These are phyloP conservation scores for Gobionotothen gibberifrons DNA, from an alignment of 2,797 vertebrate genomes.

Conservation along the genomic window DNA sequence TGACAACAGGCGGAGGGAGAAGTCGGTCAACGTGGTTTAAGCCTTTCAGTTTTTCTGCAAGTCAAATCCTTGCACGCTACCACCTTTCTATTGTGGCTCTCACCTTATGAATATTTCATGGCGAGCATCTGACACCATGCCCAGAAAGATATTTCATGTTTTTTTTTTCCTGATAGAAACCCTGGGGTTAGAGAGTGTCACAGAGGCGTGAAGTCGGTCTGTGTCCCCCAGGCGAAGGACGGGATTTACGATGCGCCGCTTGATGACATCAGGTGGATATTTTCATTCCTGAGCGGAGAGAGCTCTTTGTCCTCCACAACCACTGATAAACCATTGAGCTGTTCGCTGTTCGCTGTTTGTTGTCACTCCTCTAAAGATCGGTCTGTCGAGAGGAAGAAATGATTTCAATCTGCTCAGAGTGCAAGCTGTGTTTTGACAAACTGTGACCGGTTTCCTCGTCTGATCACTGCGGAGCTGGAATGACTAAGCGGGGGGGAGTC, in stretches of 20 bases:
- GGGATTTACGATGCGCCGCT: slow-evolving; percentile 70
- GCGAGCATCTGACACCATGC: slow-evolving; percentile 80
- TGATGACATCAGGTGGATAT: slow-evolving; percentile 77
- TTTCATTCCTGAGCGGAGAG: slow-evolving; percentile 60
- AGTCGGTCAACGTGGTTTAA: slow-evolving; percentile 73
- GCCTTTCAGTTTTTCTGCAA: slow-evolving; percentile 77
- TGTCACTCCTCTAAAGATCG: slow-evolving; percentile 60
- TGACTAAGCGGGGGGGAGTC: slow-evolving; percentile 54
- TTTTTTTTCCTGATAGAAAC: slow-evolving; percentile 74
- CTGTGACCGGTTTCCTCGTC: slow-evolving; percentile 54
- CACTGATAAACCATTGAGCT: slow-evolving; percentile 61
- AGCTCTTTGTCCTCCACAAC: slow-evolving; percentile 58
- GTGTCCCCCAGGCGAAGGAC: slow-evolving; percentile 64
- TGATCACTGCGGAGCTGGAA: slow-evolving; percentile 59
- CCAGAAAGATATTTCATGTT: slow-evolving; percentile 78
- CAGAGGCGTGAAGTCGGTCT: slow-evolving; percentile 76
- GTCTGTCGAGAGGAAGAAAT: slow-evolving; percentile 53
- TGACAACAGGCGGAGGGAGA: slow-evolving; percentile 72
- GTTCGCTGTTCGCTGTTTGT: slow-evolving; percentile 54
- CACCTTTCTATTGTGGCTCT: slow-evolving; percentile 79
- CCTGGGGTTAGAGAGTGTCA: slow-evolving; percentile 81
- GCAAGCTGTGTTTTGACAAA: slow-evolving; percentile 72
- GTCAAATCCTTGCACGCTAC: slow-evolving; percentile 75
- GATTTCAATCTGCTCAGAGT: slow-evolving; percentile 69
- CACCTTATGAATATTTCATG: slow-evolving; percentile 83